Percentiles rank a stretch among this genome's conserved stretches.
Conservation (phyloP, 1,140 invertebrate genomes). For the Scaptodrosophila lebanonensis region DNA sequence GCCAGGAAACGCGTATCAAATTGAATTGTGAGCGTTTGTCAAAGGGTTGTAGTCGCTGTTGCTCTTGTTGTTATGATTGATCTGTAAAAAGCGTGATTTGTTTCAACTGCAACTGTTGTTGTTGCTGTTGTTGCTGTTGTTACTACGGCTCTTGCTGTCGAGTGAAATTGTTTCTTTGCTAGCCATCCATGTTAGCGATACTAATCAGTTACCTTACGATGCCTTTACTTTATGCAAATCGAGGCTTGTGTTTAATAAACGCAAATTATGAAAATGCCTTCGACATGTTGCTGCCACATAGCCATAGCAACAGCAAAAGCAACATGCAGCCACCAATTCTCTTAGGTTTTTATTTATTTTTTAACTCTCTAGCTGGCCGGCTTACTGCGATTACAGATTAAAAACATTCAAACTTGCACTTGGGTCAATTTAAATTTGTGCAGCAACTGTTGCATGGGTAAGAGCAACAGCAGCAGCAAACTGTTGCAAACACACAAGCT, state of each 20-base stretch:
- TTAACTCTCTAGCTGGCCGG: conserved; percentile 7
- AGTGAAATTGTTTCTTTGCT: too few species aligned
- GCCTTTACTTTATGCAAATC: conserved; percentile 71
- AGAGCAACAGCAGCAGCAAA: conserved; percentile 27
- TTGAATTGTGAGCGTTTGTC: conserved; percentile 61
- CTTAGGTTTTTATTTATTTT: neutral
- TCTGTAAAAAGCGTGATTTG: conserved; percentile 60
- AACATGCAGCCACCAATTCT: conserved; percentile 30
- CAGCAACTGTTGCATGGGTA: conserved; percentile 50
- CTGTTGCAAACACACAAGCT: conserved; percentile 39
- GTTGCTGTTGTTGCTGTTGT: conserved; percentile 10
- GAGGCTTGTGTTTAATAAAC: conserved; percentile 66
- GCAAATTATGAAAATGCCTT: conserved; percentile 62
- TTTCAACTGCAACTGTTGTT: conserved; percentile 49
- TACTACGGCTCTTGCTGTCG: conserved; percentile 10
- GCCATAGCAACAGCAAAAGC: conserved; percentile 7
- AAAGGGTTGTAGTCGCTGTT: conserved; percentile 37
- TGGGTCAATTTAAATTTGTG: conserved; percentile 75
- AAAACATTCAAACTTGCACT: conserved; percentile 72
- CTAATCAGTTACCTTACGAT: too few species aligned
- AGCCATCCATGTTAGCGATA: too few species aligned
- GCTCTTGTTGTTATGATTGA: conserved; percentile 49
- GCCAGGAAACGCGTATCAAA: conserved; percentile 18
- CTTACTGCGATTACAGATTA: conserved; percentile 60
- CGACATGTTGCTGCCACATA: conserved; percentile 31